These are phyloP conservation scores for Drosophila atripex DNA, from an alignment of 2,888 invertebrate species.

Conservation along the genomic window DNA sequence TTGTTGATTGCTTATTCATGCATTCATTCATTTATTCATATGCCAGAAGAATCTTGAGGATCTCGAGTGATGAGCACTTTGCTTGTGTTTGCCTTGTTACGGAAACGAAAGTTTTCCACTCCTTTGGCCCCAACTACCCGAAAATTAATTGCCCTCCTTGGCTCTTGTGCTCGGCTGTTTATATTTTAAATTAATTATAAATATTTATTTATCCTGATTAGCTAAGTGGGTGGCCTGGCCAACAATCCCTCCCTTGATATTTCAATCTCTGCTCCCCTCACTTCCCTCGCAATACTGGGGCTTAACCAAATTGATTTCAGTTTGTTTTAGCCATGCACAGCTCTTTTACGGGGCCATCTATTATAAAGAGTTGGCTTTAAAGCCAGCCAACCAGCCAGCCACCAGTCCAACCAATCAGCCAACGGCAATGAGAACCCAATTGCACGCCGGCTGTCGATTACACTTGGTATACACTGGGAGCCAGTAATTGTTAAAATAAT, in stretches of 20 bases:
- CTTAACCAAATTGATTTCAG: constrained; percentile 75
- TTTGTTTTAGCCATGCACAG: constrained; percentile 70
- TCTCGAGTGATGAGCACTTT: constrained; percentile 48
- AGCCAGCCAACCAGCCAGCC: constrained; percentile 34
- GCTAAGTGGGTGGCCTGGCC: constrained; percentile 43
- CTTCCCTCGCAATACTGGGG: constrained; percentile 30
- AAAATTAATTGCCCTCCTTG: constrained; percentile 72
- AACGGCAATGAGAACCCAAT: constrained; percentile 46
- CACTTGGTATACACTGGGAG: constrained; percentile 47
- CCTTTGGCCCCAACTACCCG: constrained; percentile 17
- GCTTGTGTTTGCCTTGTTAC: constrained; percentile 50
- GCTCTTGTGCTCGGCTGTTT: constrained; percentile 58
- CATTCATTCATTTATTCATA: constrained; percentile 77
- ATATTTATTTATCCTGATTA: constrained; percentile 79
- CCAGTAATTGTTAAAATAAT: background rate
- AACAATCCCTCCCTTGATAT: constrained; percentile 3
- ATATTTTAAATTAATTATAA: constrained; percentile 80
- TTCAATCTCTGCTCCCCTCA: background rate
- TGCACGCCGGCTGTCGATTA: constrained; percentile 51
- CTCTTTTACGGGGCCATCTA: constrained; percentile 54
- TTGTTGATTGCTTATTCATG: constrained; percentile 77
- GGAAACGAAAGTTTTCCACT: constrained; percentile 39
- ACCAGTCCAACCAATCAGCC: constrained; percentile 39
- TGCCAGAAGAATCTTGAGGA: constrained; percentile 38
- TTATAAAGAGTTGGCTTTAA: constrained; percentile 68